These are phyloP conservation scores for Ahaetulla prasina DNA, from an alignment of 2,113 vertebrate species.

Conservation along the genomic window DNA sequence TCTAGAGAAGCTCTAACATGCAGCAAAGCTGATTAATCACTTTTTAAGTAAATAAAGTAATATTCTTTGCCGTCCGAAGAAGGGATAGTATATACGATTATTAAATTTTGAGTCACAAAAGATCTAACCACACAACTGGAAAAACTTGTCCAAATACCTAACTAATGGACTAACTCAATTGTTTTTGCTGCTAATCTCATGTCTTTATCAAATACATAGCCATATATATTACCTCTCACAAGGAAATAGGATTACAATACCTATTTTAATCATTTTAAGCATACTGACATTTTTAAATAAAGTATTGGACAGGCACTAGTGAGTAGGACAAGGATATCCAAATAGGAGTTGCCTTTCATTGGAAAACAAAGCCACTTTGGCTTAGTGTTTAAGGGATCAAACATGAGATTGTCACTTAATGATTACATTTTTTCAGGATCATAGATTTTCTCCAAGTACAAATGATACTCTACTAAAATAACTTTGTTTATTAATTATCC, in stretches of 20 bases:
- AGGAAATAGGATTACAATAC: neutral
- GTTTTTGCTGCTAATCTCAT: neutral
- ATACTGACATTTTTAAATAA: neutral
- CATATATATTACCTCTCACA: neutral
- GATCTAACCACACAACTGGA: neutral
- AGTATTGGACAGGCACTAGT: neutral
- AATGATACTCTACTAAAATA: conserved; percentile 42
- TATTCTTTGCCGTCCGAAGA: neutral
- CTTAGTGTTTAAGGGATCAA: neutral
- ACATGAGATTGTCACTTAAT: neutral
- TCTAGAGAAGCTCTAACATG: neutral
- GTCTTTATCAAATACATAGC: neutral
- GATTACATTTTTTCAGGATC: neutral
- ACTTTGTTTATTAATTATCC: conserved; percentile 38
- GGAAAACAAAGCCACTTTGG: neutral
- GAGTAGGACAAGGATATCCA: neutral
- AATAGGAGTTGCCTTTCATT: neutral
- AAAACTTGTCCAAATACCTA: neutral
- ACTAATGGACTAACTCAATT: neutral
- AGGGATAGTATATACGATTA: neutral
- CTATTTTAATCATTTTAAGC: neutral
- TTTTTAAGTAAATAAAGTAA: neutral
- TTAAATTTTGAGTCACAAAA: neutral
- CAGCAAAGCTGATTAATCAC: neutral
- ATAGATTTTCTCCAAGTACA: neutral